Base-by-base conservation (phyloP, 2,113 vertebrate species). In the Acrocephalus kingi region DNA sequence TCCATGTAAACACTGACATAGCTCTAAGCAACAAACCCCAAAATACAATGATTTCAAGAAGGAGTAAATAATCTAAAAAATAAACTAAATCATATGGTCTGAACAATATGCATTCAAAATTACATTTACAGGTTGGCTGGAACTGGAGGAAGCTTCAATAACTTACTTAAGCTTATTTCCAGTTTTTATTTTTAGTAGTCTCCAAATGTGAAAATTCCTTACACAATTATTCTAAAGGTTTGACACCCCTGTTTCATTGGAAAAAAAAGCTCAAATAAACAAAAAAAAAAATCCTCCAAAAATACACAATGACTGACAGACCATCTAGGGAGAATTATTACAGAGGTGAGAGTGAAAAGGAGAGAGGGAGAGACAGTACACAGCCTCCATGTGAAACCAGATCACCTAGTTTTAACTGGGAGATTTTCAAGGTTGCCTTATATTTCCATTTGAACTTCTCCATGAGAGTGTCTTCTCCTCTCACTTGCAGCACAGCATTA, bases 11-110 rank as follows among this genome's bases (percentile, higher is more conserved):
- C 33, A 15, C 5, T 90, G 14, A 79, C 48, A 14, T 63, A 59
- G 39, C 35, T 89, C 62, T 84, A 78, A 87, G 87, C 74, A 91
- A 87, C 84, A 87, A 93, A 48, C 33, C 10, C 10, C 15, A 68
- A 78, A 89, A 37, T 63, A 52, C 52, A 72, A 18, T 45, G 13
- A 68, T 82, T 82, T 85, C 24, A 56, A 93, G 63, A 41, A 92
- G 23, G 30, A 68, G 41, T 64, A 82, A 87, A 91, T 78, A 91
- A 39, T 78, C 14, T 67, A 71, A 62, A 52, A 84, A 79, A 56
- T 7, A 78, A 85, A 30, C 8, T 8, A 62, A 81, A 59, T 51
- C 0, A 1, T 75, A 45, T 64, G 27, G 14, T 30, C 33, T 84
- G 19, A 82, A 59, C 5, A 72, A 22, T 49, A 27, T 23, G 15